Evolutionary conservation across 2,797 vertebrate genomes (phyloP), one percentile per base, ranked within the genome.

Genomic region (Pangasius sanitwongsei): DNA sequence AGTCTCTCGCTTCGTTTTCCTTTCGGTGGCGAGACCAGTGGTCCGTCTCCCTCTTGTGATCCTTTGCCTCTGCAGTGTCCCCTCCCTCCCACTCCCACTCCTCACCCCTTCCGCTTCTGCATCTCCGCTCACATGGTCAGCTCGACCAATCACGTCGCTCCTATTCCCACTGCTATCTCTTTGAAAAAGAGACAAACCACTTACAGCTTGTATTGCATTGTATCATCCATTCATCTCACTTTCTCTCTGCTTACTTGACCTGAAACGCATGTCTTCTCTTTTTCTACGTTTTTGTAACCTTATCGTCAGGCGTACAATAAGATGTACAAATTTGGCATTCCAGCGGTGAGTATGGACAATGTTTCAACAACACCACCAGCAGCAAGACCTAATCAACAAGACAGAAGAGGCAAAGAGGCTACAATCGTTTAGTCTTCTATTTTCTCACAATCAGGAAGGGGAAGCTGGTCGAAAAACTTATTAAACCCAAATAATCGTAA

Each of bases 11-110:
- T 72, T 41, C 75, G 50, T 75, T 70, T 61, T 83, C 83, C 77
- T 83, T 81, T 87, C 59, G 16, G 63, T 75, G 70, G 53, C 77
- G 41, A 83, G 80, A 89, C 89, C 86, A 86, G 75, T 75, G 11
- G 83, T 89, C 83, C 86, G 48, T 89, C 78, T 65, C 90, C 48
- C 89, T 88, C 90, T 74, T 48, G 85, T 90, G 91, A 91, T 91
- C 86, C 87, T 86, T 88, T 92, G 91, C 92, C 92, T 92, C 93
- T 91, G 92, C 93, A 93, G 92, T 93, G 89, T 87, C 90, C 86
- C 89, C 92, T 89, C 90, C 91, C 87, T 85, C 85, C 89, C 77
- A 12, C 86, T 86, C 50, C 83, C 48, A 48, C 88, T 83, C 85
- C 59, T 77, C 84, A 78, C 55, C 50, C 65, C 55, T 87, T 48